phyloP scores from a whole-genome alignment of 2,797 vertebrate species.

The Phoebastria nigripes region DNA sequence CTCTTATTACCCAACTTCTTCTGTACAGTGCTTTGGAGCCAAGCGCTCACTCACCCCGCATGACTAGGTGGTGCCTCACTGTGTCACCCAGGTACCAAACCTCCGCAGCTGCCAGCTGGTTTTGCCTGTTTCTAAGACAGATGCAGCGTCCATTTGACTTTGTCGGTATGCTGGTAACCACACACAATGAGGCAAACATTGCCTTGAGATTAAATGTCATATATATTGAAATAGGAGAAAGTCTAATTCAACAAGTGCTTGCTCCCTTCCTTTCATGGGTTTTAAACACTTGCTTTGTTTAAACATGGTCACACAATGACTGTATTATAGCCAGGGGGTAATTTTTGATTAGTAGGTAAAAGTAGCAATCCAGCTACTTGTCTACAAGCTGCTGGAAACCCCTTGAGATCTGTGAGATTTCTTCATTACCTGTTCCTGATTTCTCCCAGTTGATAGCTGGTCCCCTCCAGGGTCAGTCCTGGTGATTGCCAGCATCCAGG shows the following conservation, averaged over 20 bases:
- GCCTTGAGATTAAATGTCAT: background rate
- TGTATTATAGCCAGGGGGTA: background rate
- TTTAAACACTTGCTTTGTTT: background rate
- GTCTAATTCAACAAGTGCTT: background rate
- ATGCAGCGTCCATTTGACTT: background rate
- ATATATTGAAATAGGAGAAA: background rate
- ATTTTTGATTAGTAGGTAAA: background rate
- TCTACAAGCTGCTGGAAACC: background rate
- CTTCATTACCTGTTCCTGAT: background rate
- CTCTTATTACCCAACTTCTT: background rate
- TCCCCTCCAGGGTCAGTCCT: background rate
- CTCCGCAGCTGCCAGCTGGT: background rate
- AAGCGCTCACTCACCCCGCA: fast-evolving
- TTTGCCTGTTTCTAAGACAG: background rate
- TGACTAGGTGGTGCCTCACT: fast-evolving
- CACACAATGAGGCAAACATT: background rate
- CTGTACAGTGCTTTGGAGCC: background rate
- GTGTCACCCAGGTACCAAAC: background rate
- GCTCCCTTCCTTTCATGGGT: background rate
- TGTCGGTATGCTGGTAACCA: background rate
- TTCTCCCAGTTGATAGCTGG: background rate
- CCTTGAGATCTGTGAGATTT: fast-evolving
- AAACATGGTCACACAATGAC: background rate
- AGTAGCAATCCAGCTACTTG: background rate
- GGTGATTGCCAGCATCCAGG: background rate